Conservation (phyloP, 2,797 vertebrate genomes). For the Moxostoma hubbsi region DNA sequence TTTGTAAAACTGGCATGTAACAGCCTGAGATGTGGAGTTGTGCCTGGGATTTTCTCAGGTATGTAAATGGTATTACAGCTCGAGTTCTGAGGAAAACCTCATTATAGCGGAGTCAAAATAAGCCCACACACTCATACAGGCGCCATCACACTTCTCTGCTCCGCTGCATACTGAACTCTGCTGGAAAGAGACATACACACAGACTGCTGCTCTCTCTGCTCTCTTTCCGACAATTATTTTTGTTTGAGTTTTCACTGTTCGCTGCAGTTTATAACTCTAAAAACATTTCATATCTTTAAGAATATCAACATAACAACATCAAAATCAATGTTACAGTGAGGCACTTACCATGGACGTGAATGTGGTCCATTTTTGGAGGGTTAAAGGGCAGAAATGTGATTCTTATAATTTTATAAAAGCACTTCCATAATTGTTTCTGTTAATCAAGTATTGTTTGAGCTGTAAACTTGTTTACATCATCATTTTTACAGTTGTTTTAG, state of each 20-base stretch:
- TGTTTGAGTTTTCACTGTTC: neutral
- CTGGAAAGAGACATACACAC: neutral
- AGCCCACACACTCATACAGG: slow-evolving; percentile 25
- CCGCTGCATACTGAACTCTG: slow-evolving; percentile 44
- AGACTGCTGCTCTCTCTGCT: neutral
- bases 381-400: no score
- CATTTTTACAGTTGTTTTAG: no score
- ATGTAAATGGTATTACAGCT: neutral
- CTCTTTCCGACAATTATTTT: slow-evolving; percentile 4
- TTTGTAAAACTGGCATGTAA: slow-evolving; percentile 18
- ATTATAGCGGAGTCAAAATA: slow-evolving; percentile 10
- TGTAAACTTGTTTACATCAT: no score
- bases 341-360: no score
- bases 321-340: neutral
- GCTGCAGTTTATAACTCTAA: neutral
- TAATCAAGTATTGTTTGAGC: no score
- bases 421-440: no score
- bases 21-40: slow-evolving; percentile 15
- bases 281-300: neutral
- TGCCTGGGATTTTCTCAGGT: slow-evolving; percentile 15
- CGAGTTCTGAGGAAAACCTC: slow-evolving; percentile 62
- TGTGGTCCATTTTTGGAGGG: no score
- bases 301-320: neutral
- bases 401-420: no score
- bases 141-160: slow-evolving; percentile 56